Percentiles rank a stretch among this genome's conserved stretches.
These are phyloP conservation scores for Tragelaphus scriptus DNA, from an alignment of 2,113 vertebrate genomes.

Conservation along the genomic window DNA sequence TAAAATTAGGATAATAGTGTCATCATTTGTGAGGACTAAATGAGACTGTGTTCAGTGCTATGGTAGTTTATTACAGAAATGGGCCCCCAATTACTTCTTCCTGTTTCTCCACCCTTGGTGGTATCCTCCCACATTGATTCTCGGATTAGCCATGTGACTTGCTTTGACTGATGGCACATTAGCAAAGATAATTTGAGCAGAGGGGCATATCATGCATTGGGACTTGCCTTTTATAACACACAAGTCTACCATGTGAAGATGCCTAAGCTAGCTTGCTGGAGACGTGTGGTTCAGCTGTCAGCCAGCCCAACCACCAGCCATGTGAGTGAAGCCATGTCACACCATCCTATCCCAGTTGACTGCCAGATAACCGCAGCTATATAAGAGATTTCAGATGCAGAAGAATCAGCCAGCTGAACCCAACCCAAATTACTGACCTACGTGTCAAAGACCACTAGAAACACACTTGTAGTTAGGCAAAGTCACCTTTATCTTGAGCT, in stretches of 20 bases:
- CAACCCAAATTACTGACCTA: background rate
- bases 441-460: background rate
- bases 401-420: background rate
- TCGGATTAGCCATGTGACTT: background rate
- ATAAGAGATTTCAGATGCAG: background rate
- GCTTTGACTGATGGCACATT: background rate
- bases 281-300: background rate
- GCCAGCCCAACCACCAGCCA: background rate
- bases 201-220: background rate
- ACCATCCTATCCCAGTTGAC: background rate
- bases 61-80: background rate
- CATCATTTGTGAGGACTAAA: background rate
- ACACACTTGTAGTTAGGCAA: background rate
- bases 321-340: background rate
- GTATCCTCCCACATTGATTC: background rate
- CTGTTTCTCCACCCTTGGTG: background rate
- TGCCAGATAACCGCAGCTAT: background rate
- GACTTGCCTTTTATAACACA: background rate
- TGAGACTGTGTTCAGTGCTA: background rate
- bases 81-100: background rate
- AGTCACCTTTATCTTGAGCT: background rate
- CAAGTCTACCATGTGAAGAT: background rate
- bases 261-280: background rate
- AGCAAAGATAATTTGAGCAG: background rate
- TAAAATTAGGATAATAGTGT: slow-evolving; percentile 14